These are phyloP conservation scores for Pherbina coryleti DNA, from an alignment of 2,888 invertebrate genomes.

Conservation along the genomic window DNA sequence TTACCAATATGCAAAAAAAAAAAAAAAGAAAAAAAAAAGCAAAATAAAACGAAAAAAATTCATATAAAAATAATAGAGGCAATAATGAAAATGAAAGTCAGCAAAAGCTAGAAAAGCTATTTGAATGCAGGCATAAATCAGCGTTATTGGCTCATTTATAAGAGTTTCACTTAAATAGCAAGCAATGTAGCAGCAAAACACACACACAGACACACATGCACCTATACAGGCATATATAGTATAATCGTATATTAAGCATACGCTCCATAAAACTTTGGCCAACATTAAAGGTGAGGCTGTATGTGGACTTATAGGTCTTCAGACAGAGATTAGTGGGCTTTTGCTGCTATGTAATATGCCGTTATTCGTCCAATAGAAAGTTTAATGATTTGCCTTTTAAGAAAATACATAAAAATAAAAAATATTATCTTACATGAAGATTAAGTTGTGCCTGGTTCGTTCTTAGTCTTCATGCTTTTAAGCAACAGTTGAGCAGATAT, in stretches of 20 bases:
- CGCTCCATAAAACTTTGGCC: conserved; percentile 21
- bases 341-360: too few relatives aligned
- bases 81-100: conserved; percentile 16
- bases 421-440: too few relatives aligned
- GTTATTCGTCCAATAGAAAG: too few relatives aligned
- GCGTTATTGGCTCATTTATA: conserved; percentile 31
- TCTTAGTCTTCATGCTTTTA: too few relatives aligned
- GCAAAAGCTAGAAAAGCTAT: neutral
- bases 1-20: neutral
- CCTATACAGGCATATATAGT: neutral
- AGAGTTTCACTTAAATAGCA: conserved; percentile 28
- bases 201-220: neutral
- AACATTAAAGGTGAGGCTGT: neutral
- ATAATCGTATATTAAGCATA: neutral
- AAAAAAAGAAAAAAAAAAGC: neutral
- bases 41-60: neutral
- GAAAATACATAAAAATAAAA: too few relatives aligned
- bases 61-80: neutral
- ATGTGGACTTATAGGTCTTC: neutral
- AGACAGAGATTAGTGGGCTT: conserved; percentile 5
- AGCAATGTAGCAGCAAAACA: neutral
- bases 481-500: too few relatives aligned
- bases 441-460: too few relatives aligned
- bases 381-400: too few relatives aligned
- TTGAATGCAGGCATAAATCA: conserved; percentile 27